Percentiles rank a stretch among this genome's conserved stretches.
These are phyloP conservation scores for Dusona sp. DNA, from an alignment of 2,888 invertebrate genomes.

Conservation along the genomic window DNA sequence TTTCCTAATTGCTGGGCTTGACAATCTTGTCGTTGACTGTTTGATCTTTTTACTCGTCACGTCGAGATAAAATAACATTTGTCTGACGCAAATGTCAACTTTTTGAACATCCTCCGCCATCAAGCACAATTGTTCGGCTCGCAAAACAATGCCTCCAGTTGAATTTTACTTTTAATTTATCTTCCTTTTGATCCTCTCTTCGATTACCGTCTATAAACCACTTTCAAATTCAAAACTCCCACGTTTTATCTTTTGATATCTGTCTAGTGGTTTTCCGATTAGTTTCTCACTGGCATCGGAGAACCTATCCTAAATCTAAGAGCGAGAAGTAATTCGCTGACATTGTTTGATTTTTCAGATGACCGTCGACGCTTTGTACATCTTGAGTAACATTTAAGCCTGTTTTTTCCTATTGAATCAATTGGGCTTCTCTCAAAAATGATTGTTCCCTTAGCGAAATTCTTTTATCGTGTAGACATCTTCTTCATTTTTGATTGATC, in stretches of 20 bases:
- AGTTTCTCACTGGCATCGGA: constrained; percentile 55
- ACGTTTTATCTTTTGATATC: constrained; percentile 46
- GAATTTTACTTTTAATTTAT: neutral
- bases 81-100: constrained; percentile 71
- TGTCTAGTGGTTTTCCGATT: constrained; percentile 48
- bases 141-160: constrained; percentile 75
- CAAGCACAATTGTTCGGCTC: constrained; percentile 81
- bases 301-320: constrained; percentile 80
- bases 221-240: neutral
- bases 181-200: constrained; percentile 1
- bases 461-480: constrained; percentile 21
- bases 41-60: constrained; percentile 47
- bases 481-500: constrained; percentile 50
- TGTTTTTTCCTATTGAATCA: neutral
- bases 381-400: constrained; percentile 43
- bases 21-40: constrained; percentile 43
- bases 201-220: neutral
- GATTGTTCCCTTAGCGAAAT: neutral
- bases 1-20: constrained; percentile 40
- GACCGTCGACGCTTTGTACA: constrained; percentile 59
- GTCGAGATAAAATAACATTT: constrained; percentile 56
- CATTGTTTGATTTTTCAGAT: constrained; percentile 75
- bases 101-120: constrained; percentile 73
- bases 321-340: constrained; percentile 80
- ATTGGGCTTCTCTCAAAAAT: neutral